Evolutionary conservation across 2,888 invertebrate species (phyloP).

Genomic region (Prosopocoilus inquinatus): DNA sequence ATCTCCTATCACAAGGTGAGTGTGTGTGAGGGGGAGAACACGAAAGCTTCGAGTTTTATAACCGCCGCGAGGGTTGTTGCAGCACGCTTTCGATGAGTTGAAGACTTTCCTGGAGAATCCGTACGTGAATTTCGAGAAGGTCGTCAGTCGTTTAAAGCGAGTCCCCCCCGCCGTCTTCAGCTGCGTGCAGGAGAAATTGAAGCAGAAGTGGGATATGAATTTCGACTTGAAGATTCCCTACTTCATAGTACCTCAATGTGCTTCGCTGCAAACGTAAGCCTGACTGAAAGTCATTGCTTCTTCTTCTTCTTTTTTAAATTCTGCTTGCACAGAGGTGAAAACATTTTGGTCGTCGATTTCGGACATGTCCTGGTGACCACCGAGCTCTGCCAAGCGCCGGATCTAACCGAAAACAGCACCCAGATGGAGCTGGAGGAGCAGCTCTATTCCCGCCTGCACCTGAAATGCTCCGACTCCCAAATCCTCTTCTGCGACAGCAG

Average conservation of each 20-base stretch:
- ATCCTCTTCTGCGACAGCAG: conserved; percentile 60
- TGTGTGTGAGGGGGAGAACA: conserved; percentile 18
- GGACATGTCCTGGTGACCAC: conserved; percentile 69
- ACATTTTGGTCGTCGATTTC: conserved; percentile 69
- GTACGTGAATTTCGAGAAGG: conserved; percentile 1
- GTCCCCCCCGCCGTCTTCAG: conserved; percentile 27
- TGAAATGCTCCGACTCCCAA: conserved; percentile 69
- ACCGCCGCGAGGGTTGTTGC: conserved; percentile 34
- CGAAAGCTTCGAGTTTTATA: conserved; percentile 2
- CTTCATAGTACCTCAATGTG: conserved; percentile 72
- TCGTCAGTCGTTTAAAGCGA: conserved; percentile 13
- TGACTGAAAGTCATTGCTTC: background rate
- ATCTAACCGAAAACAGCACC: conserved; percentile 71
- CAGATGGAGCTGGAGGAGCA: conserved; percentile 80
- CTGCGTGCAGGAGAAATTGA: conserved; percentile 35
- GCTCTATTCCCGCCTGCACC: conserved; percentile 72
- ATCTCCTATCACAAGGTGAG: conserved; percentile 75
- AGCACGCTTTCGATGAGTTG: conserved; percentile 69
- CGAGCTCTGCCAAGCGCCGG: conserved; percentile 68
- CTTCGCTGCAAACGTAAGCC: conserved; percentile 63
- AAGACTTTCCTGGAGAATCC: conserved; percentile 14
- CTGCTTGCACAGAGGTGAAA: conserved; percentile 58
- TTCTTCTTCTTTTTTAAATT: background rate
- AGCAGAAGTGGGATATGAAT: conserved; percentile 55
- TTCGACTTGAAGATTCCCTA: conserved; percentile 75